Base-by-base conservation (phyloP, 1,140 invertebrate genomes). In the Battus philenor region DNA sequence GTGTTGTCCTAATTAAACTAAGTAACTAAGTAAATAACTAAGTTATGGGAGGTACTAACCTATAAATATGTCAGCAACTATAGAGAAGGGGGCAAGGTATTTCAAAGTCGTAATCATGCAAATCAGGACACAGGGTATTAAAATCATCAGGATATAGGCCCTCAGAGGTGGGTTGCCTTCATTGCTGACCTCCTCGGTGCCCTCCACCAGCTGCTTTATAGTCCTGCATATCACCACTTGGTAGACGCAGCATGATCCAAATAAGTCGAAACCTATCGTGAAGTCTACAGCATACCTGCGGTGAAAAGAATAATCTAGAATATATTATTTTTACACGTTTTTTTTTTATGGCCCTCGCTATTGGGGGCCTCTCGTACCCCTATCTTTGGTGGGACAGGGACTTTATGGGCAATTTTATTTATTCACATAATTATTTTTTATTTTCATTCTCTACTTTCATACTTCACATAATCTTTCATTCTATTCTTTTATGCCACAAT, bases 31-130 rank as follows among this genome's bases (percentile, higher is more conserved):
- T n/a, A n/a, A n/a, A n/a, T n/a, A n/a, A n/a, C n/a, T n/a, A n/a
- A n/a, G n/a, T n/a, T n/a, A n/a, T n/a, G n/a, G n/a, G n/a, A 20
- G 18, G 6, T 33, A 54, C 48, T 34, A 47, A 68, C 60, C 20
- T 16, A 64, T 56, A 34, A 66, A 57, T 7, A 56, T 4, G 43
- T 72, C 60, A 8, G 59, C 59, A 0, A 69, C 26, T 0, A 70
- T 41, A 2, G 59, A 58, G 26, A 72, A 75, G 4, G 64, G 61
- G 0, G 69, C 62, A 0, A 70, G 29, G 27, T 63, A 63, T 15
- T 73, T 73, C 16, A 70, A 20, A n/a, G 48, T 48, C 0, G 59
- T 66, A 6, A 73, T 66, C 67, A 71, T 71, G 43, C 59, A 64
- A 2, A 74, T 39, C 0, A 70, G 17, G 0, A 67, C 16, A 12